Evolutionary conservation across 2,888 invertebrate species (phyloP).

Genomic region (Ectemnius cavifrons): DNA sequence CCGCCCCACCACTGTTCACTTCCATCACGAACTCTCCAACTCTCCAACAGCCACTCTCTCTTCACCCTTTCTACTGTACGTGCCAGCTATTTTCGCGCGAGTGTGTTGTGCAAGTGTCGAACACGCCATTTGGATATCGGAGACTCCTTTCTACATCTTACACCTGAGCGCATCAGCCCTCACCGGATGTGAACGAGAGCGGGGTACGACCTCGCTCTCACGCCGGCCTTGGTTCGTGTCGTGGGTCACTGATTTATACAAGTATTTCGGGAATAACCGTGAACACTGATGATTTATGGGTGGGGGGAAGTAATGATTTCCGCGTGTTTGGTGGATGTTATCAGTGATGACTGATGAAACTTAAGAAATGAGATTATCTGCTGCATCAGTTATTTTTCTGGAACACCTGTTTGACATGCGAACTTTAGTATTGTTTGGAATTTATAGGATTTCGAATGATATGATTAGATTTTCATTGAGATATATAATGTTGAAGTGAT

Average conservation of each 20-base stretch:
- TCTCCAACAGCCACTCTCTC: background rate
- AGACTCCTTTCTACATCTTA: background rate
- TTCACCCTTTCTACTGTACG: conserved; percentile 42
- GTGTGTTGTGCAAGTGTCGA: conserved; percentile 76
- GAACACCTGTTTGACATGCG: too few relatives aligned
- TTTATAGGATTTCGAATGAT: too few relatives aligned
- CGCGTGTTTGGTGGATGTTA: background rate
- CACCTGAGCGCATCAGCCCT: background rate
- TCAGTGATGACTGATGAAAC: too few relatives aligned
- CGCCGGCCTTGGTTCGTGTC: conserved; percentile 13
- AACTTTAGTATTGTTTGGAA: too few relatives aligned
- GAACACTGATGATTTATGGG: conserved; percentile 9
- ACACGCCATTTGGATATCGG: conserved; percentile 56
- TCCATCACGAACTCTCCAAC: background rate
- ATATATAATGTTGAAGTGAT: too few relatives aligned
- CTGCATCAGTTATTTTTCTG: too few relatives aligned
- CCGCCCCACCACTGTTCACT: background rate
- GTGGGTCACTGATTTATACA: conserved; percentile 17
- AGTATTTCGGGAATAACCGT: conserved; percentile 42
- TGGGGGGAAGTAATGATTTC: conserved; percentile 15
- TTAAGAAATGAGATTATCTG: too few relatives aligned
- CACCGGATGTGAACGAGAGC: background rate
- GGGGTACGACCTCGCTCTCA: background rate
- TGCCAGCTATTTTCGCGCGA: conserved; percentile 65
- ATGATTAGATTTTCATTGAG: too few relatives aligned